phyloP scores from a whole-genome alignment of 2,888 invertebrate species.

The Hymenopus coronatus region DNA sequence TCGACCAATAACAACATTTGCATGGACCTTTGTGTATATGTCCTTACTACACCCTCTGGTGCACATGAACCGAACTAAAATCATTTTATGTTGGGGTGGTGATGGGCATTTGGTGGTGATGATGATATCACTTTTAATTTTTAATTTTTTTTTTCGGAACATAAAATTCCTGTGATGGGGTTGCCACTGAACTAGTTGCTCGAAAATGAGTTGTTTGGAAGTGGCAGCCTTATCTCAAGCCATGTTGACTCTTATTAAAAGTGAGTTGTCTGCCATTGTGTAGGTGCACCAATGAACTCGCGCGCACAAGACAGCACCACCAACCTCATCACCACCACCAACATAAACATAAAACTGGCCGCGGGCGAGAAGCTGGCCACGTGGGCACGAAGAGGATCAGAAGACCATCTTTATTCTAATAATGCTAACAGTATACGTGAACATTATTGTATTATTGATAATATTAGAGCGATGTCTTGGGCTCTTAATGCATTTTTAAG shows the following conservation, averaged over 20 bases:
- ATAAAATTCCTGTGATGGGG: neutral
- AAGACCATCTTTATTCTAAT: neutral
- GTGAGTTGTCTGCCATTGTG: slow-evolving; percentile 6
- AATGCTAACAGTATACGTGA: slow-evolving; percentile 28
- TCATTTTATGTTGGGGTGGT: slow-evolving; percentile 16
- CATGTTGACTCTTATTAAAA: neutral
- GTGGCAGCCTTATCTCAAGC: neutral
- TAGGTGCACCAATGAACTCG: slow-evolving; percentile 26
- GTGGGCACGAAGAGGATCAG: neutral
- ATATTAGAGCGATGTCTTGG: neutral
- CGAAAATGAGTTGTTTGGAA: neutral
- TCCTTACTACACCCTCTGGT: neutral
- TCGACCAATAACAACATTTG: neutral
- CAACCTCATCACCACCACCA: slow-evolving; percentile 9
- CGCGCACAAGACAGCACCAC: neutral
- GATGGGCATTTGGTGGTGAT: slow-evolving; percentile 19
- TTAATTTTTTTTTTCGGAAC: neutral
- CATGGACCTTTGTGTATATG: neutral
- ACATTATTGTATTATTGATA: slow-evolving; percentile 10
- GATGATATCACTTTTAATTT: neutral
- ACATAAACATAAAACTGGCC: neutral
- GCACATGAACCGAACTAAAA: neutral
- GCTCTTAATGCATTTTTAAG: neutral
- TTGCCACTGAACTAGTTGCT: neutral
- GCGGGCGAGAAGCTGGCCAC: neutral